These are phyloP conservation scores for Linepithema humile DNA, from an alignment of 1,140 invertebrate species.

Conservation along the genomic window DNA sequence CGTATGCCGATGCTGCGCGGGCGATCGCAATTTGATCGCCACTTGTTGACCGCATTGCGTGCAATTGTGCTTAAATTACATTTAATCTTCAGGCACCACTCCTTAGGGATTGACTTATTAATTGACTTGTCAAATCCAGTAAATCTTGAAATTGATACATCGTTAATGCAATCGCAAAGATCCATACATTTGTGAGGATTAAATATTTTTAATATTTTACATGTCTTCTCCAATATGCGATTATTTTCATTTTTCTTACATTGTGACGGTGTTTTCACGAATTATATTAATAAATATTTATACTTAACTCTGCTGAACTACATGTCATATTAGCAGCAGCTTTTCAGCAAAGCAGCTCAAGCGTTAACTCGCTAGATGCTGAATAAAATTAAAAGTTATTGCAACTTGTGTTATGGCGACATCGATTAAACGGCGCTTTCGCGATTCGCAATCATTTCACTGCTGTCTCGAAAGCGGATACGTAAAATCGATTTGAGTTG, in stretches of 20 bases:
- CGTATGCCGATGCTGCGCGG: background rate
- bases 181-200: too few species aligned
- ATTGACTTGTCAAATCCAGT: background rate
- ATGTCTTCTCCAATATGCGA: too few species aligned
- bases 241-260: too few species aligned
- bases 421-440: conserved; percentile 9
- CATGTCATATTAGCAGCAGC: background rate
- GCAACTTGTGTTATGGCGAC: background rate
- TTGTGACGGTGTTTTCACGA: too few species aligned
- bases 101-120: background rate
- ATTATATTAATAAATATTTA: too few species aligned
- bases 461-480: conserved; percentile 23
- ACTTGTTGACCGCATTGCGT: conserved; percentile 11
- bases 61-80: background rate
- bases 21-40: conserved; percentile 4
- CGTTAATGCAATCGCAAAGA: background rate
- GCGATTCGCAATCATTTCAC: conserved; percentile 30
- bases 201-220: too few species aligned
- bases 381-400: background rate
- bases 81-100: conserved; percentile 22
- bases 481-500: conserved; percentile 71
- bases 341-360: background rate
- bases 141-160: background rate
- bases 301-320: background rate
- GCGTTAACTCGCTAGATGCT: background rate